Conservation (phyloP, 2,888 invertebrate genomes). For the Prostheceraeus crozeri region DNA sequence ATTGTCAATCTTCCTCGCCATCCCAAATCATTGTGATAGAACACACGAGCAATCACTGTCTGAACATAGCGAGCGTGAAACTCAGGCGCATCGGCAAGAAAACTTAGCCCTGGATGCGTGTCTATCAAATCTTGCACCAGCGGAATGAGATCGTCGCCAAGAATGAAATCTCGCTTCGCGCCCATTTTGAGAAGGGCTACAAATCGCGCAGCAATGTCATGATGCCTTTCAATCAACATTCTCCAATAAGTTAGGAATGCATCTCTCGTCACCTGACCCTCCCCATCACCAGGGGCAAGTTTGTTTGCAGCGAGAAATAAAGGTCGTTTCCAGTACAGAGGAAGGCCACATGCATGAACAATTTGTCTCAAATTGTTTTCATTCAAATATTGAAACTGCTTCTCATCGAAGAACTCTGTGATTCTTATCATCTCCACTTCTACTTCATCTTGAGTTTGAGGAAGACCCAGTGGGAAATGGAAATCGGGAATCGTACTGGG, state of each 20-base stretch:
- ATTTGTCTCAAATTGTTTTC: too few species aligned
- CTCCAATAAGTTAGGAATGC: slow-evolving; percentile 83
- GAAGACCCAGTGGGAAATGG: too few species aligned
- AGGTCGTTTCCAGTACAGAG: slow-evolving; percentile 75
- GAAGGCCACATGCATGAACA: slow-evolving; percentile 28
- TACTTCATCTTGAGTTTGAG: too few species aligned
- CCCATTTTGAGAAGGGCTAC: slow-evolving; percentile 76
- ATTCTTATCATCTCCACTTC: too few species aligned
- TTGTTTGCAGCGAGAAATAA: slow-evolving; percentile 77
- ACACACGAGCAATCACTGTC: slow-evolving; percentile 94
- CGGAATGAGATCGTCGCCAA: neutral
- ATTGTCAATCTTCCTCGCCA: slow-evolving; percentile 88
- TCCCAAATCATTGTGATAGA: slow-evolving; percentile 88
- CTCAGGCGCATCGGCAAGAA: slow-evolving; percentile 92
- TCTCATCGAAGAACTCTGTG: too few species aligned
- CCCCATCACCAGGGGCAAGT: slow-evolving; percentile 62
- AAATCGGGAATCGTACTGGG: too few species aligned
- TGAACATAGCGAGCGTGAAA: slow-evolving; percentile 97
- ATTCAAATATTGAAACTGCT: too few species aligned
- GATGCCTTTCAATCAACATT: too few species aligned
- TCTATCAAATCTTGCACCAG: slow-evolving; percentile 79
- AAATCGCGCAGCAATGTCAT: slow-evolving; percentile 78
- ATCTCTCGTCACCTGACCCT: slow-evolving; percentile 58
- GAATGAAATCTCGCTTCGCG: too few species aligned
- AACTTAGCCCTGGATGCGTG: slow-evolving; percentile 90